Evolutionary conservation across 2,113 vertebrate species (phyloP), one percentile per base, ranked within the genome.

Genomic region (Pseudopipra pipra): DNA sequence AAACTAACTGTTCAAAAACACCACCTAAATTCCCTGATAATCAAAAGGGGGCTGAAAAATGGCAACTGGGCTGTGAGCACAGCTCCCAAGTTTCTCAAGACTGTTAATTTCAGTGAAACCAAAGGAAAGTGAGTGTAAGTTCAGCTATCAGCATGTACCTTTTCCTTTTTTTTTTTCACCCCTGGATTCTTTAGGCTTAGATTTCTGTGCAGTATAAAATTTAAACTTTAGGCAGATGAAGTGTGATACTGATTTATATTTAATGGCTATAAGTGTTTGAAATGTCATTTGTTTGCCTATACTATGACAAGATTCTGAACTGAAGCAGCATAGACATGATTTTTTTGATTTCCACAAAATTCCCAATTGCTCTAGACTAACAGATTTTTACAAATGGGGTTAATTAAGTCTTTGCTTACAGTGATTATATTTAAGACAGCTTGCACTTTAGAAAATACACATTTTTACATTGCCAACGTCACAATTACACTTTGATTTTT

Each of bases 401-500:
- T 93, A 68, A 87, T 59, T 74, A 90, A 95, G 89, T 92, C 17
- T 92, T 63, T 84, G 75, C 70, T 95, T 58, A 51, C 52, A 58
- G 30, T 78, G 86, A 74, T 87, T 93, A 39, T 81, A 62, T 87
- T 93, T 89, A 87, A 52, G 56, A 72, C 71, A 93, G 37, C 67
- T 91, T 87, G 44, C 91, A 33, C 79, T 89, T 92, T n/a, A 84
- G 73, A 82, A 91, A 90, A 75, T 43, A 23, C 31, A 44, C 17
- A 37, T 89, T 93, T 95, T 92, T 89, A 55, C 61, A 49, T 93
- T 68, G 51, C n/a, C 49, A 68, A 31, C 44, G 85, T 95, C 76
- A 85, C 85, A 89, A 89, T 95, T 96, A 52, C 30, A 14, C 77
- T 88, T 95, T 19, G 43, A 75, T 85, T 91, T 93, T 93, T 93